Evolutionary conservation across 2,113 vertebrate species (phyloP).

Genomic region (Lipotes vexillifer): DNA sequence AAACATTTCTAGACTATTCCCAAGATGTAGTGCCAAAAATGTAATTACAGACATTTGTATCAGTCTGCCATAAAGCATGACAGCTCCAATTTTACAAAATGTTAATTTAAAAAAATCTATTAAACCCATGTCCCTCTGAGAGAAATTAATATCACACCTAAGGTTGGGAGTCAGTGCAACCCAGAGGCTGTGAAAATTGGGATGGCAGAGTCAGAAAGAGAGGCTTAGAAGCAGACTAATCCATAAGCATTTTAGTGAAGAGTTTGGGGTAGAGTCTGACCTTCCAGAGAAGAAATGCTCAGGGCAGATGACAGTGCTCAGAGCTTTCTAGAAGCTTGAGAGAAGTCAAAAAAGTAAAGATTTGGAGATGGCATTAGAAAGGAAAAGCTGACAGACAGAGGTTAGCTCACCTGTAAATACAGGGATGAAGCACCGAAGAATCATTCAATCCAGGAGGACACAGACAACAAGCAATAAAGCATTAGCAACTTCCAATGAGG

Average conservation of each 20-base stretch:
- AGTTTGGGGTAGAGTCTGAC: neutral
- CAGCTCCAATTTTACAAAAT: slow-evolving; percentile 75
- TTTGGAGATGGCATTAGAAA: neutral
- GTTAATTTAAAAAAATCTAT: slow-evolving; percentile 78
- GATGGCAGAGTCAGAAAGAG: neutral
- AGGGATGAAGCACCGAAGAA: neutral
- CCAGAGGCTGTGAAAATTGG: slow-evolving; percentile 48
- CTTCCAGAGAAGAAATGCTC: neutral
- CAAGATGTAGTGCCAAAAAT: slow-evolving; percentile 70
- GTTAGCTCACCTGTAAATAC: neutral
- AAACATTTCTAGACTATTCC: slow-evolving; percentile 71
- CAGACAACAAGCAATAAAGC: neutral
- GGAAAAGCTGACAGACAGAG: neutral
- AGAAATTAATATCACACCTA: slow-evolving; percentile 74
- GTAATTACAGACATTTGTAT: slow-evolving; percentile 76
- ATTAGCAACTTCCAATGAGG: neutral
- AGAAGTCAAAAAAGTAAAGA: neutral
- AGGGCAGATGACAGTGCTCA: neutral
- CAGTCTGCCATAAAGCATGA: slow-evolving; percentile 65
- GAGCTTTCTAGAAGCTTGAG: neutral
- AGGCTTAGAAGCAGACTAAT: neutral
- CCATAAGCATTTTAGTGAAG: neutral
- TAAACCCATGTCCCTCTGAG: slow-evolving; percentile 65
- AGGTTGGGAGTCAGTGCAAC: slow-evolving; percentile 49
- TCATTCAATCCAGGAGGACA: neutral